Evolutionary conservation across 1,140 invertebrate genomes (phyloP), one percentile per base, ranked within the genome.

Genomic region (Drosophila teissieri): DNA sequence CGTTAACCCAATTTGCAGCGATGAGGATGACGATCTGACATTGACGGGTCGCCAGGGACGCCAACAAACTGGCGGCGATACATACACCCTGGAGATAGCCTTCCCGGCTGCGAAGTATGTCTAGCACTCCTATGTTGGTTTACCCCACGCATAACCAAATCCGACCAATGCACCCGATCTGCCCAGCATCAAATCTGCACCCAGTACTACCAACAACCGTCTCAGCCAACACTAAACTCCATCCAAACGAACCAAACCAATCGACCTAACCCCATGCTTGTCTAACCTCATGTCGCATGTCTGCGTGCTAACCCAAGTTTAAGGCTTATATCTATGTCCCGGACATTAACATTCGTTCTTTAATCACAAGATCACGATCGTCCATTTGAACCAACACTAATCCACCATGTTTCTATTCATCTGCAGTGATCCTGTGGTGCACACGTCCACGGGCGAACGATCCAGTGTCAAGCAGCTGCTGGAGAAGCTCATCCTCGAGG

Each of bases 101-200:
- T 98, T 98, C 95, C 97, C 96, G 84, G 96, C 97, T 80, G 95
- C 97, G 93, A 97, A 97, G 97, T 98, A 96, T 97, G 96, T 95
- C 75, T 60, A 77, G 58, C 65, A 76, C 60, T 68, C 46, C 36
- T 58, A 57, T 52, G 67, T 62, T 63, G 37, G 42, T 56, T 55
- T 27, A 40, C 44, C 17, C 31, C 44, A 36, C 37, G 46, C 24
- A 49, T 68, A 65, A 68, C 60, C 34, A 52, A 52, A 52, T 31
- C 54, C 67, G 58, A 68, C 46, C 45, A 70, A 64, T 69, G 80
- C 80, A 83, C 80, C 80, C 57, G 57, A 56, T 57, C 57, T 62
- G 27, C 54, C 57, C 51, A 77, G 75, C 73, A 76, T 67, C 44
- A 48, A 57, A 51, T 74, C 58, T 56, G 73, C 73, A 75, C 75